Base-by-base conservation (phyloP, 2,888 invertebrate genomes). In the Ormyrus thymus region DNA sequence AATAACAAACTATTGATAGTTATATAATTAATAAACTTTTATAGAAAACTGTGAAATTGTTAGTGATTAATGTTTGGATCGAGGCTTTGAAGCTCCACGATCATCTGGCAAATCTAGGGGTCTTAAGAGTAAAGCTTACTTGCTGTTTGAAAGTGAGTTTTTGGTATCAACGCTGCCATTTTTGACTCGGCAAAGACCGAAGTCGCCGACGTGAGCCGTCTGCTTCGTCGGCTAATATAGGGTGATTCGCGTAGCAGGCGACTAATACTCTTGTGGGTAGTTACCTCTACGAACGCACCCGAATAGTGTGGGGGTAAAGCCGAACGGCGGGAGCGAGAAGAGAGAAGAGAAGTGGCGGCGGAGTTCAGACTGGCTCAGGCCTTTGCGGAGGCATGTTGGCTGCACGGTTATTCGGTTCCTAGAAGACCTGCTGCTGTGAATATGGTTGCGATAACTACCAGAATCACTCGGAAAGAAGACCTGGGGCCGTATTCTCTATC, bases 121-220 rank as follows among this genome's bases (percentile, higher is more conserved):
- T 46, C 7, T 69, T 51, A 51, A 61, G 43, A 46, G 48, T 0
- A 43, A 50, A 76, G 78, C 85, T 86, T 86, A 87, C 87, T 86
- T 80, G 84, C 78, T 65, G 80, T 65, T 72, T 79, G 84, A 68
- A 85, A 50, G 73, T 78, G 80, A 50, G 75, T 83, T 76, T 82
- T 87, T 7, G 84, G 82, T 72, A 87, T 83, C 77, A 85, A 82
- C 56, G 85, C 84, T 80, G 87, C 87, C 87, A 86, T 87, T 79
- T 85, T 84, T 82, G 13, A 78, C 75, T 69, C 78, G 78, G 78
- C 79, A 55, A 78, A 78, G 74, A 74, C 78, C 78, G 74, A 78
- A 10, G 78, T 77, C 73, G 78, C 11, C 46, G 56, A 51, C 1
- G 48, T n/a, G 59, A n/a, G 13, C 8, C 78, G 78, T 78, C 78